phyloP scores from a whole-genome alignment of 23 tunicate species.

The Botrylloides violaceus region DNA sequence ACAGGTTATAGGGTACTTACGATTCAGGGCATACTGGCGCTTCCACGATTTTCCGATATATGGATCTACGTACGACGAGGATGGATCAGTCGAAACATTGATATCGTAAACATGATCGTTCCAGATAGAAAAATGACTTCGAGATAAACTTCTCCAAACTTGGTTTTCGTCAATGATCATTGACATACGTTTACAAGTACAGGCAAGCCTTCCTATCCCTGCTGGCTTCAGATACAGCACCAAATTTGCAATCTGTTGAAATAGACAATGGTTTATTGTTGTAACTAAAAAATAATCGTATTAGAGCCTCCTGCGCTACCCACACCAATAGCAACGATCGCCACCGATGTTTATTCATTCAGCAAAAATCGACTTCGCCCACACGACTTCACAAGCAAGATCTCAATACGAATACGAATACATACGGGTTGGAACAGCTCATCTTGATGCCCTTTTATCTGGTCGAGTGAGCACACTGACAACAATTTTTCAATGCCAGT shows the following conservation, averaged over 20 bases:
- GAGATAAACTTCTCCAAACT: slow-evolving; percentile 54
- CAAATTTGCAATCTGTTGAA: slow-evolving; percentile 46
- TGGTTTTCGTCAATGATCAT: slow-evolving; percentile 46
- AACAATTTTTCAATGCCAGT: too few species aligned
- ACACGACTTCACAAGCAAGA: too few species aligned
- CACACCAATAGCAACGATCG: too few species aligned
- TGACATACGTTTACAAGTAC: slow-evolving; percentile 43
- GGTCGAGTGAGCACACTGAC: too few species aligned
- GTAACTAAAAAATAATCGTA: too few species aligned
- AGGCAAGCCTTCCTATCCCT: slow-evolving; percentile 48
- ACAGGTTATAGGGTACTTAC: slow-evolving; percentile 32
- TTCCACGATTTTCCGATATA: slow-evolving; percentile 49
- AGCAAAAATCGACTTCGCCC: too few species aligned
- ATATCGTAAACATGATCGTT: slow-evolving; percentile 17
- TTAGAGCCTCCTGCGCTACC: too few species aligned
- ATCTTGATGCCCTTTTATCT: too few species aligned
- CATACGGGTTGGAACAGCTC: too few species aligned
- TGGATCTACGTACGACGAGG: not conserved
- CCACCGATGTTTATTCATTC: too few species aligned
- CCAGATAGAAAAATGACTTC: slow-evolving; percentile 46
- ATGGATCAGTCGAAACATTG: not conserved
- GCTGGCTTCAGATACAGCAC: slow-evolving; percentile 37
- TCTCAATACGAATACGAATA: too few species aligned
- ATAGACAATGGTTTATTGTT: too few species aligned
- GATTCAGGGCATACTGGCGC: slow-evolving; percentile 56